Evolutionary conservation across 2,113 vertebrate species (phyloP), one percentile per base, ranked within the genome.

Genomic region (Danionella cerebrum): DNA sequence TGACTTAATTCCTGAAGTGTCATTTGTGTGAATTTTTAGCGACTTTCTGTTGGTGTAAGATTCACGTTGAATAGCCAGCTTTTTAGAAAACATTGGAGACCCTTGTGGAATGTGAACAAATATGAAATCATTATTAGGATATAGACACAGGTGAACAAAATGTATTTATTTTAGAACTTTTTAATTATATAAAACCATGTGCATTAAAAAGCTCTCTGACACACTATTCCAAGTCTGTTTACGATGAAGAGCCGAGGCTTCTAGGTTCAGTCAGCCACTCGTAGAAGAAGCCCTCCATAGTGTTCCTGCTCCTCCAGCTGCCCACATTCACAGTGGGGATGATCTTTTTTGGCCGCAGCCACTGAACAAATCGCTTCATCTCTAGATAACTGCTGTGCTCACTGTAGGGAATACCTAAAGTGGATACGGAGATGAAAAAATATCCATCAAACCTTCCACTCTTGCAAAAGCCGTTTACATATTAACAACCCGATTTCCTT

Each of bases 341-440:
- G 79, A 98, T 94, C 80, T 93, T 97, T 54, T 86, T 83, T 3
- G 96, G 96, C 48, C 83, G 89, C 50, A 96, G 45, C 94, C 96
- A 99, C 66, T 97, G 95, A 72, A 98, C 94, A 50, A 99, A 99
- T 2, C 74, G 90, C 66, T 95, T 98, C 81, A 99, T 79, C 85
- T 99, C 96, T 72, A 90, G 77, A 76, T 88, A 98, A 79, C 96
- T 95, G 86, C 96, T 99, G 85, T 99, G 96, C 63, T 99, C 96
- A 1, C 95, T 98, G 74, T 98, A 99, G 12, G 96, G 96, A 73
- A 99, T 89, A 35, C 94, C 96, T 99, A 83, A 6, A 73, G 79
- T 19, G 69, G 77, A 55, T 16, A 41, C 18, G 44, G 44, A 24
- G 25, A 12, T 10, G 18, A 2, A 5, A 39, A 19, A 8, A 10